Percentiles rank a stretch among this genome's conserved stretches.
Conservation (phyloP, 2,888 invertebrate species). For the Diabrotica balteata region DNA sequence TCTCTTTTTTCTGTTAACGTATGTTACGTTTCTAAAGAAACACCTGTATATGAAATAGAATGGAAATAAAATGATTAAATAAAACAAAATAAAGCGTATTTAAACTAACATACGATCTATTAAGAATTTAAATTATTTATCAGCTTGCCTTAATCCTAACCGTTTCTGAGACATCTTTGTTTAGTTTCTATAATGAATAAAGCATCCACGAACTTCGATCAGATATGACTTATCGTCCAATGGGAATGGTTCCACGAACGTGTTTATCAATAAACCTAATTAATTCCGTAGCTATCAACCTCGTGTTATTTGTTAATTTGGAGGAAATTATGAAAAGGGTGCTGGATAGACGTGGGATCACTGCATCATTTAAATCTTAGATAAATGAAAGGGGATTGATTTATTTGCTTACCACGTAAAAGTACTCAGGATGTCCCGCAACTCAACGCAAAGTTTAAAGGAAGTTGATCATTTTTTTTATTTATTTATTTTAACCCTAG, state of each 20-base stretch:
- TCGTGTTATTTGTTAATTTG: not conserved
- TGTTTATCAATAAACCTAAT: not conserved
- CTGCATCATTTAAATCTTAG: slow-evolving; percentile 4
- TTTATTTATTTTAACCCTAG: too few relatives aligned
- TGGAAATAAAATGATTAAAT: too few relatives aligned
- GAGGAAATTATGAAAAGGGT: slow-evolving; percentile 13
- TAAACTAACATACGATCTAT: too few relatives aligned
- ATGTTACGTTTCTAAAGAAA: too few relatives aligned
- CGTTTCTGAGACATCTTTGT: not conserved
- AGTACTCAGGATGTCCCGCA: not conserved
- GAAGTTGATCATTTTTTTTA: too few relatives aligned
- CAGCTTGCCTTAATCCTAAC: not conserved
- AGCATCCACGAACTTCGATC: too few relatives aligned
- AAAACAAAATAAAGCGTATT: too few relatives aligned
- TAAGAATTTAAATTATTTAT: too few relatives aligned
- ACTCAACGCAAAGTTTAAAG: not conserved
- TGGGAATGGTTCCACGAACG: too few relatives aligned
- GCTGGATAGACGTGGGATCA: not conserved
- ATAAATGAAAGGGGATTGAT: not conserved
- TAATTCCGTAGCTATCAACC: slow-evolving; percentile 7
- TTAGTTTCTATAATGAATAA: not conserved
- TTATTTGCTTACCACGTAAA: not conserved
- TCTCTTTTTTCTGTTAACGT: too few relatives aligned
- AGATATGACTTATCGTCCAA: too few relatives aligned
- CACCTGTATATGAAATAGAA: too few relatives aligned